phyloP scores from a whole-genome alignment of 2,797 vertebrate genomes.

The Myotis myotis region DNA sequence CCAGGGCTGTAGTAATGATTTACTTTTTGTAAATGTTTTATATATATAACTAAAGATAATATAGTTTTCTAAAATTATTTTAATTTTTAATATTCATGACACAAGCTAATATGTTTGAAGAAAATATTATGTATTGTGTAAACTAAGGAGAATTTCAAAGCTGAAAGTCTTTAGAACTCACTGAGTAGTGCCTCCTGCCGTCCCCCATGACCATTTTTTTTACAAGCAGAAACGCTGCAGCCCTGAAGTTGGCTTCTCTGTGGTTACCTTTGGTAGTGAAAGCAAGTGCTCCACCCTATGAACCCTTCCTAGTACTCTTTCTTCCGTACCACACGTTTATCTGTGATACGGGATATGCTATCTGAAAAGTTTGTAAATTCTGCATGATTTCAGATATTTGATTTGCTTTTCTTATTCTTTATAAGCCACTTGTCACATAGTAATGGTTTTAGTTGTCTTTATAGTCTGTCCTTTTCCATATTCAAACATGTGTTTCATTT shows the following conservation, averaged over 20 bases:
- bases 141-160: constrained; percentile 28
- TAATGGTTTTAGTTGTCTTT: neutral
- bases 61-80: neutral
- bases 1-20: neutral
- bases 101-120: neutral
- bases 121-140: neutral
- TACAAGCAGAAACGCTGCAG: neutral
- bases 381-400: neutral
- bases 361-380: neutral
- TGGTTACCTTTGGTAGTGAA: neutral
- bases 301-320: neutral
- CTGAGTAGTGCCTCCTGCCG: fast-evolving
- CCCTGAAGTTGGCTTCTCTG: neutral
- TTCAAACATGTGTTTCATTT: constrained; percentile 27
- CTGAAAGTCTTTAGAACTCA: neutral
- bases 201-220: neutral
- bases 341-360: neutral
- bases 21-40: neutral
- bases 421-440: neutral
- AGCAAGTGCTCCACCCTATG: neutral
- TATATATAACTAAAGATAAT: neutral
- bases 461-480: constrained; percentile 14
- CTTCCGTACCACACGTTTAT: neutral
- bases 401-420: neutral
- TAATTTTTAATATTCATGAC: neutral